These are phyloP conservation scores for Stegodyphus mimosarum DNA, from an alignment of 1,140 invertebrate genomes.

Conservation along the genomic window DNA sequence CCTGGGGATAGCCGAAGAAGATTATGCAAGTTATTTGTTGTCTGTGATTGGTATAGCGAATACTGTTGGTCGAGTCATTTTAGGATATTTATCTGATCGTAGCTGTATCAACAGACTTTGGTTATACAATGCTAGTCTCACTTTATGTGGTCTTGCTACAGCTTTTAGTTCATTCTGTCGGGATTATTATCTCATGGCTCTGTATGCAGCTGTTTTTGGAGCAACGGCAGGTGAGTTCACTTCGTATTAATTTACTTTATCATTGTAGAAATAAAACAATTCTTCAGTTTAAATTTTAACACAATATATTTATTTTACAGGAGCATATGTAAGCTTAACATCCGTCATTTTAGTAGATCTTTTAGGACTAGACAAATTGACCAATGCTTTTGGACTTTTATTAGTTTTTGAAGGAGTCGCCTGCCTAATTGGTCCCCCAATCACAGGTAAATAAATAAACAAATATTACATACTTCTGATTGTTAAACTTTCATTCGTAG, in stretches of 20 bases:
- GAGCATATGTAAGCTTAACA: slow-evolving; percentile 92
- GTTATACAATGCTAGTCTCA: slow-evolving; percentile 88
- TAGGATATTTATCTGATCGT: slow-evolving; percentile 87
- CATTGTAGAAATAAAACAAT: no score
- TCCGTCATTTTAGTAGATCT: slow-evolving; percentile 90
- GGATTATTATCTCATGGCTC: slow-evolving; percentile 76
- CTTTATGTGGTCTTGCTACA: slow-evolving; percentile 85
- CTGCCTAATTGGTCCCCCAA: slow-evolving; percentile 86
- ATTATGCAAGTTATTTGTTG: slow-evolving; percentile 68
- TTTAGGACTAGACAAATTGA: slow-evolving; percentile 85
- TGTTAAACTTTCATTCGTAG: background rate
- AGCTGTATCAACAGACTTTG: slow-evolving; percentile 85
- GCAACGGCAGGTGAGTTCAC: slow-evolving; percentile 76
- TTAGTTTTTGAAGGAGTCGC: slow-evolving; percentile 92
- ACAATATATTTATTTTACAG: slow-evolving; percentile 66
- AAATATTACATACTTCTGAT: background rate
- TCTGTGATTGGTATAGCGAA: slow-evolving; percentile 72
- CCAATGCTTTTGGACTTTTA: slow-evolving; percentile 92
- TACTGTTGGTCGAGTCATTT: slow-evolving; percentile 75
- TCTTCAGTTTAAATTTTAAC: no score
- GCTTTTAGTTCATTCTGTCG: slow-evolving; percentile 79
- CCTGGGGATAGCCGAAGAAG: slow-evolving; percentile 68
- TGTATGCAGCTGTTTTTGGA: slow-evolving; percentile 85
- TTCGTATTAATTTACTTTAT: no score
- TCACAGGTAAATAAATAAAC: slow-evolving; percentile 77